These are phyloP conservation scores for Poeciliopsis retropinna DNA, from an alignment of 2,113 vertebrate species.

Conservation along the genomic window DNA sequence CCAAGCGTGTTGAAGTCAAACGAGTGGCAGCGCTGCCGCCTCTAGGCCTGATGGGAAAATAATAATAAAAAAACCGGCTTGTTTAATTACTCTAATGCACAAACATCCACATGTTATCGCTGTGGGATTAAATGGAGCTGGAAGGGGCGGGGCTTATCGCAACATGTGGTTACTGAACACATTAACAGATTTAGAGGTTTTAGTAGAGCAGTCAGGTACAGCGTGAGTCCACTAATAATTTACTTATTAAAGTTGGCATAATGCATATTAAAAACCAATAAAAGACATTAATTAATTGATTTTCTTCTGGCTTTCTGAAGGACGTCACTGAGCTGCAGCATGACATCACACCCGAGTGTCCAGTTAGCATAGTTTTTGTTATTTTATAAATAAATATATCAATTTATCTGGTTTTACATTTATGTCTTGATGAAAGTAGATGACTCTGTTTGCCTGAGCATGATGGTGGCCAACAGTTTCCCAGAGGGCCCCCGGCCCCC, in stretches of 20 bases:
- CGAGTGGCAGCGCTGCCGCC: conserved; percentile 24
- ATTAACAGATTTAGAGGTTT: conserved; percentile 21
- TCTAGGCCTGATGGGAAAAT: not conserved
- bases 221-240: not conserved
- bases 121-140: conserved; percentile 19
- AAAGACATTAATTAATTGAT: not conserved
- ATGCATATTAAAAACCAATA: not conserved
- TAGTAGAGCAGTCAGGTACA: not conserved
- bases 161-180: not conserved
- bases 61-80: not conserved
- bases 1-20: conserved; percentile 30
- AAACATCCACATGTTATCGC: not conserved
- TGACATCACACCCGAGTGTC: not conserved
- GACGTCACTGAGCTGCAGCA: not conserved
- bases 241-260: not conserved
- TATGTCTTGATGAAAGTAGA: no score
- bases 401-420: no score
- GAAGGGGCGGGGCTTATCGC: rapidly evolving
- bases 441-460: no score
- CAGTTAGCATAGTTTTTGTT: no score
- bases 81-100: conserved; percentile 47
- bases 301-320: not conserved
- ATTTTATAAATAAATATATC: no score
- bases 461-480: no score
- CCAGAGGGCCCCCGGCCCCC: no score